Conservation (phyloP, 2,888 invertebrate species). For the Himalopsyche japonica region DNA sequence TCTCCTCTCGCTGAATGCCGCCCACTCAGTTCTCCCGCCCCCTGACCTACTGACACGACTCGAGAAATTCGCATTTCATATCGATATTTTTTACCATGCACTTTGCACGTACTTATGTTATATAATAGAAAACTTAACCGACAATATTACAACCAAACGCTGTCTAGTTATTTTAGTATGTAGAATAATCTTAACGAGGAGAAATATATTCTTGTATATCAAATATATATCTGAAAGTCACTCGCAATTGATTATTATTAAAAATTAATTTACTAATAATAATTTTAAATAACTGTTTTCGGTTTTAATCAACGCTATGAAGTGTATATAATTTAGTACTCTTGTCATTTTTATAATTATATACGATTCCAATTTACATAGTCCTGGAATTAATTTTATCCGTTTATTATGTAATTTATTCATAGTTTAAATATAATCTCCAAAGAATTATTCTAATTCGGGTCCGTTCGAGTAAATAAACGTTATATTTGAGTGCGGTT, state of each 20-base stretch:
- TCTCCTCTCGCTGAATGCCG: background rate
- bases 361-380: background rate
- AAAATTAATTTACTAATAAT: no score
- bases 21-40: background rate
- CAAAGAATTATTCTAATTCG: background rate
- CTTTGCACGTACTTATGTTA: background rate
- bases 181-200: no score
- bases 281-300: no score
- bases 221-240: no score
- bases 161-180: no score
- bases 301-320: no score
- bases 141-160: no score
- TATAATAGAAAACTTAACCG: no score
- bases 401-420: background rate
- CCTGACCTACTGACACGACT: background rate
- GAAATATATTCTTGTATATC: no score
- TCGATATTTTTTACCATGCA: background rate
- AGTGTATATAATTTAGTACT: no score
- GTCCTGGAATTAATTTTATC: background rate
- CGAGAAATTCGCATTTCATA: background rate
- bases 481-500: background rate
- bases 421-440: background rate
- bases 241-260: no score
- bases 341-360: background rate
- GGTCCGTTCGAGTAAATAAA: background rate